Percentiles rank a stretch among this genome's conserved stretches.
Conservation (phyloP, 2,888 invertebrate genomes). For the Girardia tigrina region DNA sequence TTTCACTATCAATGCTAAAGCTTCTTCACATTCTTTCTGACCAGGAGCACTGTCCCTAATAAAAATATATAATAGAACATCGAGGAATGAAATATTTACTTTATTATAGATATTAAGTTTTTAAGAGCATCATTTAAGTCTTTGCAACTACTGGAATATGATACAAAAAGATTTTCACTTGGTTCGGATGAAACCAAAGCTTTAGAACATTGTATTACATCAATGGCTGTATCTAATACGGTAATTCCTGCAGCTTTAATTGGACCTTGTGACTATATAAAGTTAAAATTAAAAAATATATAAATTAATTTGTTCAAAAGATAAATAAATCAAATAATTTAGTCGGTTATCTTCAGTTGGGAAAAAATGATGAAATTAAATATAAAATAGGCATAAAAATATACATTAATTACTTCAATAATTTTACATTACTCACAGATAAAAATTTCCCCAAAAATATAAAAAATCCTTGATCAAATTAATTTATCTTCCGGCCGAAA, state of each 20-base stretch:
- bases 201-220: not conserved
- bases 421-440: no score
- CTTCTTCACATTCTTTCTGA: constrained; percentile 75
- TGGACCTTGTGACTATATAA: not conserved
- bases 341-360: no score
- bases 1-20: constrained; percentile 52
- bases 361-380: no score
- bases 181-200: not conserved
- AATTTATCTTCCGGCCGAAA: no score
- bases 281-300: not conserved
- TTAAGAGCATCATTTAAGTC: not conserved
- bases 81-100: not conserved
- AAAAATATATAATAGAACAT: not conserved
- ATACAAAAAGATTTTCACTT: not conserved
- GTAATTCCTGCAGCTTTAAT: not conserved
- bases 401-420: no score
- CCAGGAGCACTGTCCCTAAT: constrained; percentile 80
- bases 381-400: no score
- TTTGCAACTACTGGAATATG: constrained; percentile 20
- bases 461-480: no score
- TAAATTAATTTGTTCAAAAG: no score
- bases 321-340: no score
- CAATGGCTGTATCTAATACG: not conserved
- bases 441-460: no score
- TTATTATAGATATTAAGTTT: not conserved